Evolutionary conservation across 2,797 vertebrate species (phyloP).

Genomic region (Coracias cyanogaster): DNA sequence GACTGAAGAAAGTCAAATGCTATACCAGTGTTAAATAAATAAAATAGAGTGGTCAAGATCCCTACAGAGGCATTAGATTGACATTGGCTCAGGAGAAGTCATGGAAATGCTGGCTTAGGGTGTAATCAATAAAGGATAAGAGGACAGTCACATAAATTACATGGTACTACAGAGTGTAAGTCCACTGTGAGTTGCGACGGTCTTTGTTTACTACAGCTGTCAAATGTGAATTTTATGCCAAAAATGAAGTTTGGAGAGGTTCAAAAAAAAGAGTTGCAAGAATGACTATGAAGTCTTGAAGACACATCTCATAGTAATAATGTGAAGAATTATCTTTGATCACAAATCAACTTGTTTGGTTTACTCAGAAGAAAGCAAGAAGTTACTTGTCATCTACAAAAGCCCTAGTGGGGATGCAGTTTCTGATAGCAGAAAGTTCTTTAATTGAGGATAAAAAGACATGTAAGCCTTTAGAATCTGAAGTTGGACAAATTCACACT

Average conservation of each 20-base stretch:
- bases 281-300: neutral
- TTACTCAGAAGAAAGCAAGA: neutral
- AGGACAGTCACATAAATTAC: neutral
- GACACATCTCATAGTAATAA: neutral
- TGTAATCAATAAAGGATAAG: neutral
- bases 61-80: neutral
- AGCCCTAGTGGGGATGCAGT: neutral
- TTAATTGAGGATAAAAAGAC: neutral
- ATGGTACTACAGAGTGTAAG: neutral
- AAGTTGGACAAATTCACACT: neutral
- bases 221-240: neutral
- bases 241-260: neutral
- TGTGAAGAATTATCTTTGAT: neutral
- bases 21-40: neutral
- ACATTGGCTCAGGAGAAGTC: neutral
- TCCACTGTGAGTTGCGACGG: neutral
- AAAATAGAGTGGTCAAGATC: neutral
- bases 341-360: neutral
- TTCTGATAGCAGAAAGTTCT: neutral
- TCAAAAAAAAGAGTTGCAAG: neutral
- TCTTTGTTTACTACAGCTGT: neutral
- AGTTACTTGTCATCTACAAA: neutral
- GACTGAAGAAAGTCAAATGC: neutral
- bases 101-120: neutral
- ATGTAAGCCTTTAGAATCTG: neutral